Base-by-base conservation (phyloP, 1,140 invertebrate genomes). In the Augochlora pura region DNA sequence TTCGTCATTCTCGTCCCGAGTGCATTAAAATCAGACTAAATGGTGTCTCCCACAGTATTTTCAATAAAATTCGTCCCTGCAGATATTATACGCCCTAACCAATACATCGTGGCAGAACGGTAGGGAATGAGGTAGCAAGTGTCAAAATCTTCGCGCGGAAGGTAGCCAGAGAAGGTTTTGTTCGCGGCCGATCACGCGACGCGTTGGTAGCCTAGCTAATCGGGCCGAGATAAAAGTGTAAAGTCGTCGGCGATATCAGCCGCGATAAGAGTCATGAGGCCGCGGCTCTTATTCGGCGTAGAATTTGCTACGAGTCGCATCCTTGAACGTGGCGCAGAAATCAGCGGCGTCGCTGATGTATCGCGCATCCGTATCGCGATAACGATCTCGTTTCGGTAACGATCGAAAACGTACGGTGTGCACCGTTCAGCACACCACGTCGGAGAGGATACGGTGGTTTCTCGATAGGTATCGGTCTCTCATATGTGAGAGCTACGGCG, bases 301-400 rank as follows among this genome's bases (percentile, higher is more conserved):
- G 63, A 78, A 76, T 85, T 76, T 57, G 80, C 83, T 52, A 38
- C 62, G 71, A 77, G 46, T 52, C 62, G 64, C 76, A 86, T 75
- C 84, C 83, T 86, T 82, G 83, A 86, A 85, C 83, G 71, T 86
- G 75, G 68, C 59, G 84, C 67, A 70, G 84, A 82, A 79, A 85
- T 85, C 83, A 72, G 16, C 66, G 52, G 32, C 66, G 54, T 25
- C 62, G 67, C 83, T 90, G 91, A 91, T 90, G 84, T 89, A 91
- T 90, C 88, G 88, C 88, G 88, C 87, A 90, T 91, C 87, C 87
- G 88, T 88, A 87, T 89, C 83, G 83, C 79, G 91, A 91, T 91
- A 91, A 86, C 80, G 86, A 91, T 91, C 91, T 91, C 62, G 67
- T 86, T 82, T 86, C 78, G 77, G 84, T 86, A 86, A 85, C 80